Conservation (phyloP, 2,888 invertebrate species). For the Scaptomyza tumidula region DNA sequence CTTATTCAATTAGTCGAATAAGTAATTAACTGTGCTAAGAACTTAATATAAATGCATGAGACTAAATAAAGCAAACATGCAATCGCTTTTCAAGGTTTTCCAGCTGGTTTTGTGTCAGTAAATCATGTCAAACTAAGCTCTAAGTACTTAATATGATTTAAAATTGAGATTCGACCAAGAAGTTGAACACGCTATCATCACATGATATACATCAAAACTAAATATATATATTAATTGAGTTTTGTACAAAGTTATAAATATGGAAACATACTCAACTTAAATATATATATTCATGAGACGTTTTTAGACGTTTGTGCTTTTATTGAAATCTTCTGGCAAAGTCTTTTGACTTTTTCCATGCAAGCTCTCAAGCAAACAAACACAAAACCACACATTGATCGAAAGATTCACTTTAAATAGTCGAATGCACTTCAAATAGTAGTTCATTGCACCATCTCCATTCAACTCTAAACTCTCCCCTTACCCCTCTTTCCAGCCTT, state of each 20-base stretch:
- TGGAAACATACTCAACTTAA: not conserved
- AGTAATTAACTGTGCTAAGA: not conserved
- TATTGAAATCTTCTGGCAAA: conserved; percentile 33
- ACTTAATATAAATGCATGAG: not conserved
- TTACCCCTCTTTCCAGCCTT: not conserved
- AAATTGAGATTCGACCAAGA: not conserved
- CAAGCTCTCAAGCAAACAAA: not conserved
- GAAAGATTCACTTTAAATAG: conserved; percentile 45
- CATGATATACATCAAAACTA: not conserved
- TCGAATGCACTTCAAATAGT: conserved; percentile 69
- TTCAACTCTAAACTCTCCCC: conserved; percentile 1
- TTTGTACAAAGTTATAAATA: not conserved
- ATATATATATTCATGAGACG: not conserved
- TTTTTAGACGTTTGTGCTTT: not conserved
- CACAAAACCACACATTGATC: not conserved
- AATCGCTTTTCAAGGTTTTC: not conserved
- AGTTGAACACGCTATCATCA: not conserved
- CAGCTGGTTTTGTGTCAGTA: too few species aligned
- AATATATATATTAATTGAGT: not conserved
- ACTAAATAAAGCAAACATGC: not conserved
- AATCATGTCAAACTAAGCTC: too few species aligned
- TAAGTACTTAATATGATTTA: not conserved
- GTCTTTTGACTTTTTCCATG: conserved; percentile 57
- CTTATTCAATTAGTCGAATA: not conserved
- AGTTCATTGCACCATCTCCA: conserved; percentile 66